phyloP scores from a whole-genome alignment of 2,113 vertebrate species.

The Hippopotamus amphibius region DNA sequence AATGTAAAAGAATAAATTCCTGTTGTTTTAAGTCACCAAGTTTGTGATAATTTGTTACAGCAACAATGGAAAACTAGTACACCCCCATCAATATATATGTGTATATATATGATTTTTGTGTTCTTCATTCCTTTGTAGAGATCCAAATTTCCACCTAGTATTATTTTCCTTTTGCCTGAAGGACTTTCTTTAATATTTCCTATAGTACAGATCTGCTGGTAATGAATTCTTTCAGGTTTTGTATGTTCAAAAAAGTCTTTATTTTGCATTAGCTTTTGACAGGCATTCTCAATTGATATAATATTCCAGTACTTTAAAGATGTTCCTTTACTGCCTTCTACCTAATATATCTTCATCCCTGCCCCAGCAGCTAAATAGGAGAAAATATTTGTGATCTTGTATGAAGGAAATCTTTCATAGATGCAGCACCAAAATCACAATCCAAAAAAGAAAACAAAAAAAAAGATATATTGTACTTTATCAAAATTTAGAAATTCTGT shows the following conservation, averaged over 20 bases:
- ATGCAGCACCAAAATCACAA: neutral
- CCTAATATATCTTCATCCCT: neutral
- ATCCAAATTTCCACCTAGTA: neutral
- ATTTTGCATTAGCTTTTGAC: slow-evolving; percentile 46
- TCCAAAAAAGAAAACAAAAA: neutral
- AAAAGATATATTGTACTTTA: neutral
- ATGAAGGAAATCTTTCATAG: slow-evolving; percentile 13
- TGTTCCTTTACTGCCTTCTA: neutral
- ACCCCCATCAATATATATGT: neutral
- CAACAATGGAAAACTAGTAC: neutral
- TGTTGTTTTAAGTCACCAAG: neutral
- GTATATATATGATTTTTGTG: too few species aligned
- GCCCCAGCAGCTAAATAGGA: neutral
- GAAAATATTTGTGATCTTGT: slow-evolving; percentile 30
- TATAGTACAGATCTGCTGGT: neutral
- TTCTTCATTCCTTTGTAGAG: neutral
- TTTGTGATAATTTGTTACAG: neutral
- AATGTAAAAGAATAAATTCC: neutral
- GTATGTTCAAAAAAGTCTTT: neutral
- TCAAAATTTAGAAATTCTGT: slow-evolving; percentile 39
- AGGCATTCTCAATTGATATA: slow-evolving; percentile 3
- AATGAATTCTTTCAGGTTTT: slow-evolving; percentile 33
- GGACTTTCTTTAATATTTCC: slow-evolving; percentile 18
- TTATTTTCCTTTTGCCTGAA: neutral
- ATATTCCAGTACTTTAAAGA: slow-evolving; percentile 38